Base-by-base conservation (phyloP, 53 echinoderm and acorn worm species). In the Zoroaster sp. region DNA sequence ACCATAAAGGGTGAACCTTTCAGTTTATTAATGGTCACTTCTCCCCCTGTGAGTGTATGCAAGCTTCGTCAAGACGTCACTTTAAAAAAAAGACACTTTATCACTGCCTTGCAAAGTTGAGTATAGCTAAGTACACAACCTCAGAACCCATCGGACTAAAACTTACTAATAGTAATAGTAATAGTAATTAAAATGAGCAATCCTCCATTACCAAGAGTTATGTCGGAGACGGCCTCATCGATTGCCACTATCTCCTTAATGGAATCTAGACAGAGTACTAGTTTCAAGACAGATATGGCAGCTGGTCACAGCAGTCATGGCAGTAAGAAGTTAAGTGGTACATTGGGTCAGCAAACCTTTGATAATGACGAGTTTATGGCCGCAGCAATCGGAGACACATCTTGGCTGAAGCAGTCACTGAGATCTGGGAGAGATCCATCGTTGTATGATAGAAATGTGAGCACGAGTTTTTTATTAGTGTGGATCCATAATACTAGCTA, bases 361-460 rank as follows among this genome's bases (percentile, higher is more conserved):
- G 92, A 92, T 32, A 88, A 89, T 40, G 99, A 99, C 88, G 99
- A 99, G 72, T 99, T 96, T 59, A 99, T 99, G 99, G 99, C 99
- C 13, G 99, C 99, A 4, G 96, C 99, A 5, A 99, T 99, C 40
- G 99, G 99, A 66, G 99, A 99, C 83, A 99, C 99, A 12, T 94
- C 99, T 13, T 99, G 99, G 99, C 74, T 99, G 76, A 96, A 96
- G 72, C 99, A 99, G 82, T 87, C 95, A 25, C 85, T 99, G 44
- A 91, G 89, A 65, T 93, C 87, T 7, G 96, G 94, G 7, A 91
- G 93, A 88, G 90, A 99, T 67, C 91, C 99, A 55, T 87, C 94
- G 39, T 89, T 49, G 53, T 96, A 94, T 88, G 96, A 99, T 74
- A 93, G 87, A 83, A 99, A 96, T 81, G 96, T 96, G 87, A 95